Conservation (phyloP, 1,140 invertebrate genomes). For the Trissolcus basalis region DNA sequence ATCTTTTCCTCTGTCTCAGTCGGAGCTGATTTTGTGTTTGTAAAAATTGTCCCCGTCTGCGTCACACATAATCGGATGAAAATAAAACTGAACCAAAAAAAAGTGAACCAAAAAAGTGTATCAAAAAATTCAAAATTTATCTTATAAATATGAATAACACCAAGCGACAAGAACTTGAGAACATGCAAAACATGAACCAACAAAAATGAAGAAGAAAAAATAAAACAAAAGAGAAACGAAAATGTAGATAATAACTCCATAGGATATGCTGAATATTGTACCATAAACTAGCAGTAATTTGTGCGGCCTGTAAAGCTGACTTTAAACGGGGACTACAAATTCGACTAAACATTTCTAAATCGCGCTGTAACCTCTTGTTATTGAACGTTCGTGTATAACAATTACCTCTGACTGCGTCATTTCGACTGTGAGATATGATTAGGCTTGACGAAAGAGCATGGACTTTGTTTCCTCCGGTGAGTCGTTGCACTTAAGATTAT, state of each 20-base stretch:
- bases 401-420: conserved; percentile 33
- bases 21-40: conserved; percentile 14
- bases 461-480: conserved; percentile 19
- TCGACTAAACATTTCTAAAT: too few relatives aligned
- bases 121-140: background rate
- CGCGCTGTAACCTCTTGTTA: too few relatives aligned
- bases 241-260: conserved; percentile 40
- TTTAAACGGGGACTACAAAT: too few relatives aligned
- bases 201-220: conserved; percentile 38
- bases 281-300: conserved; percentile 28
- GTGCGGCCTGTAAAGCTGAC: conserved; percentile 35
- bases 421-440: conserved; percentile 22
- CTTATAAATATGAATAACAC: background rate
- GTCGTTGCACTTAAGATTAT: conserved; percentile 31
- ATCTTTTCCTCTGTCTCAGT: conserved; percentile 27
- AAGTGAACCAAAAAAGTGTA: background rate
- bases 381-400: conserved; percentile 23
- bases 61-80: conserved; percentile 16
- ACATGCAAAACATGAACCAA: too few relatives aligned
- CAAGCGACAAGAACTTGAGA: background rate
- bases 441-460: too few relatives aligned
- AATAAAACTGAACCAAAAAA: background rate
- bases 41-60: conserved; percentile 4
- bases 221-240: conserved; percentile 42
- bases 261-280: conserved; percentile 27